Conservation (phyloP, 2,888 invertebrate species). For the Sympetrum striolatum region DNA sequence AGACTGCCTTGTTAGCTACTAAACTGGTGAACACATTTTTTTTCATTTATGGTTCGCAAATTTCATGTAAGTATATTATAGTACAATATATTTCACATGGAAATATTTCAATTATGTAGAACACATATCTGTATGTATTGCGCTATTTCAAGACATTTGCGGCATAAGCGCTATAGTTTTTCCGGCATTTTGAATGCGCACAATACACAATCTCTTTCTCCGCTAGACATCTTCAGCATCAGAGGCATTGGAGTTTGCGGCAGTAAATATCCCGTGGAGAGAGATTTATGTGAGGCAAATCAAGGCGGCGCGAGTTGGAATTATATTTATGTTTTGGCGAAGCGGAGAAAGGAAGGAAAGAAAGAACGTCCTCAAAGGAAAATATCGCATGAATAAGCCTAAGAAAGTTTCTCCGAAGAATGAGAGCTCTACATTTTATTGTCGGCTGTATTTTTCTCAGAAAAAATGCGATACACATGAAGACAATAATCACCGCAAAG, state of each 20-base stretch:
- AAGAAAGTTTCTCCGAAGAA: not conserved
- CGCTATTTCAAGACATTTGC: too few relatives aligned
- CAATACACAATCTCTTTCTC: not conserved
- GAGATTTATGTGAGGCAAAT: slow-evolving; percentile 5
- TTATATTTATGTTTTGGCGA: slow-evolving; percentile 26
- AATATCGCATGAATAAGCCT: not conserved
- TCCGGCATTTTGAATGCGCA: too few relatives aligned
- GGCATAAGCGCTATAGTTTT: too few relatives aligned
- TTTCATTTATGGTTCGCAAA: too few relatives aligned
- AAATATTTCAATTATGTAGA: too few relatives aligned
- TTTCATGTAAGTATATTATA: too few relatives aligned
- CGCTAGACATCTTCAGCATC: not conserved
- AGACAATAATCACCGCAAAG: not conserved
- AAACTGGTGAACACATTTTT: too few relatives aligned
- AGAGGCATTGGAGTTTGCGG: not conserved
- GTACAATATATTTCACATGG: too few relatives aligned
- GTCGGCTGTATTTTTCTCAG: not conserved
- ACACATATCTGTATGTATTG: too few relatives aligned
- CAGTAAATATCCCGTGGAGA: slow-evolving; percentile 31
- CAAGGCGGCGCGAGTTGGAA: not conserved
- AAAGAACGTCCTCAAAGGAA: not conserved
- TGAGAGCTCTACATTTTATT: not conserved
- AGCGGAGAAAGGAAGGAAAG: not conserved
- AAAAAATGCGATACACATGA: not conserved
- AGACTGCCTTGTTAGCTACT: too few relatives aligned